These are phyloP conservation scores for Sphaeramia orbicularis DNA, from an alignment of 2,797 vertebrate species.

Conservation along the genomic window DNA sequence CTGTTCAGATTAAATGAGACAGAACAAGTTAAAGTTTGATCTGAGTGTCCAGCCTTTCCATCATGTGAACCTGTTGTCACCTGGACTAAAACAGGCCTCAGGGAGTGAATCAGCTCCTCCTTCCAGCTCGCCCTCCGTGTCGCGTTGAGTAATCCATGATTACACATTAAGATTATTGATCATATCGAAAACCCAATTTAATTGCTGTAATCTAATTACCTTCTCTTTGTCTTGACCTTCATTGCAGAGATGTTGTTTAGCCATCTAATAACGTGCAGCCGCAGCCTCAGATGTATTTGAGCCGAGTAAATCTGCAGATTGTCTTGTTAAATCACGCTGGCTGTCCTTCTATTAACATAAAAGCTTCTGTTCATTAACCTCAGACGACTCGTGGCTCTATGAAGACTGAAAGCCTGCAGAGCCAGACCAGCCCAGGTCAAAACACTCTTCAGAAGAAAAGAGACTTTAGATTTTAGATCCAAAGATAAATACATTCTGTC, in stretches of 20 bases:
- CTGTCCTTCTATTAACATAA: conserved; percentile 71
- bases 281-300: conserved; percentile 43
- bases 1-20: no score
- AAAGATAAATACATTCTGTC: background rate
- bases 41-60: no score
- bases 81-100: background rate
- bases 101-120: background rate
- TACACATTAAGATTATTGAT: conserved; percentile 62
- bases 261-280: conserved; percentile 27
- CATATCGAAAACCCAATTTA: conserved; percentile 51
- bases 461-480: conserved; percentile 1
- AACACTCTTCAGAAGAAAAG: background rate
- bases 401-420: conserved; percentile 17
- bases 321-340: conserved; percentile 68
- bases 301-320: conserved; percentile 64
- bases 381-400: conserved; percentile 21
- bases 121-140: background rate
- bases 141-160: conserved; percentile 22
- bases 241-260: conserved; percentile 48
- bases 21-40: no score
- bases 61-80: background rate
- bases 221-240: conserved; percentile 62
- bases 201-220: conserved; percentile 61
- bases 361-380: conserved; percentile 77
- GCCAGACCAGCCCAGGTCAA: conserved; percentile 25